Percentiles rank a stretch among this genome's conserved stretches.
phyloP scores from a whole-genome alignment of 2,797 vertebrate genomes.

The Smutsia gigantea region DNA sequence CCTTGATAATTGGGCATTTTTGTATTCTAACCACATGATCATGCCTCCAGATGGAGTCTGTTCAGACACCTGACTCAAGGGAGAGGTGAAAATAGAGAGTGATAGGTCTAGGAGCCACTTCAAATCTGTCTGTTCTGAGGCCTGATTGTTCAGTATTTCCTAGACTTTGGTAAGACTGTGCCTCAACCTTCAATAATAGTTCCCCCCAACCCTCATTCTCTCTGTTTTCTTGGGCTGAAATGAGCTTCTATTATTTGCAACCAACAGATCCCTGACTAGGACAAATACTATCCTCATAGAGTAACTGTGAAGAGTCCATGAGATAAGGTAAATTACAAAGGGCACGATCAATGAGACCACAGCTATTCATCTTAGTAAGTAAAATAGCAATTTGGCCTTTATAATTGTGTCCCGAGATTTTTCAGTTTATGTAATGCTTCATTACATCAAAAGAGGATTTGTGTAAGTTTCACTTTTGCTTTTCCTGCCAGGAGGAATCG shows the following conservation, averaged over 20 bases:
- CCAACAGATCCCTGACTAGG: slow-evolving; percentile 51
- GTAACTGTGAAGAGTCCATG: slow-evolving; percentile 16
- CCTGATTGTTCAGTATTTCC: background rate
- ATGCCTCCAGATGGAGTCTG: background rate
- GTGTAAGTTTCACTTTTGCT: slow-evolving; percentile 42
- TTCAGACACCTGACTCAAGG: background rate
- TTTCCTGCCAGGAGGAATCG: slow-evolving; percentile 33
- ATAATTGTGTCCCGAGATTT: slow-evolving; percentile 70
- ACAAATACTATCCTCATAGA: slow-evolving; percentile 26
- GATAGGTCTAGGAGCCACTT: background rate
- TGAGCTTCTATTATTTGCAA: slow-evolving; percentile 23
- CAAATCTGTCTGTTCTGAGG: background rate
- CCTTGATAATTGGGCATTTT: background rate
- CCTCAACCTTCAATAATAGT: background rate
- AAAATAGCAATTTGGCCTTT: slow-evolving; percentile 74
- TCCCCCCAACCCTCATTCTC: background rate
- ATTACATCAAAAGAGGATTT: slow-evolving; percentile 49
- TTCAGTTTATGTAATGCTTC: slow-evolving; percentile 67
- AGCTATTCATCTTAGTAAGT: slow-evolving; percentile 63
- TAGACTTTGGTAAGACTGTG: background rate
- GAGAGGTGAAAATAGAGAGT: background rate
- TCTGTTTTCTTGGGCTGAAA: slow-evolving; percentile 22
- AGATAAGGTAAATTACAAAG: slow-evolving; percentile 79
- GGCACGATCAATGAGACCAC: slow-evolving; percentile 54
- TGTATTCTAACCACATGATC: background rate